phyloP scores from a whole-genome alignment of 2,888 invertebrate species.

The Lepidochitona cinerea region DNA sequence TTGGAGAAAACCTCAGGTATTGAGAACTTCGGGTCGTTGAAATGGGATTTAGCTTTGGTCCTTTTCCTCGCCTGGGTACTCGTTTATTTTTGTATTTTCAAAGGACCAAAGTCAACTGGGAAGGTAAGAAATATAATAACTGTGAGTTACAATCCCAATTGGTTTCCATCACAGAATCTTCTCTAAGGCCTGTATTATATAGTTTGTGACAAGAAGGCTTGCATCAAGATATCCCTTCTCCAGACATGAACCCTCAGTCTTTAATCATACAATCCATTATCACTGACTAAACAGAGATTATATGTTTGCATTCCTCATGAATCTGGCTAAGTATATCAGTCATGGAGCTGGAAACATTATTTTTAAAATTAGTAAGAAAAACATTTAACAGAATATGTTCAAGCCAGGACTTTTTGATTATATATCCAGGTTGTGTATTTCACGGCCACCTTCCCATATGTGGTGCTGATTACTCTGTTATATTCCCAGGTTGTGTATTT shows the following conservation, averaged over 20 bases:
- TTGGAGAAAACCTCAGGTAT: constrained; percentile 87
- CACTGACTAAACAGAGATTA: no score
- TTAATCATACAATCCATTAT: no score
- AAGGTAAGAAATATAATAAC: constrained; percentile 70
- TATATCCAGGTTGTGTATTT: neutral
- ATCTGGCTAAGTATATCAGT: no score
- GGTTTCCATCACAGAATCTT: no score
- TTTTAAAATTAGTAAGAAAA: no score
- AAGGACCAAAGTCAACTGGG: constrained; percentile 91
- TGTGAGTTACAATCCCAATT: no score
- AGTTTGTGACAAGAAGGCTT: no score
- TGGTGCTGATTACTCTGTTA: neutral
- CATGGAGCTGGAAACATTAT: no score
- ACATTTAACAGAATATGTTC: neutral
- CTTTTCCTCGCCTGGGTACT: constrained; percentile 93
- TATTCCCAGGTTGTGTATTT: constrained; percentile 91
- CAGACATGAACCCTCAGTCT: no score
- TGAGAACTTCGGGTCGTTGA: constrained; percentile 83
- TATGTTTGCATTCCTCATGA: no score
- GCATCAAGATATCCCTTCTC: no score
- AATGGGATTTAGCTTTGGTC: constrained; percentile 92
- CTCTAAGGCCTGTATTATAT: no score
- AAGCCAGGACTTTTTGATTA: neutral
- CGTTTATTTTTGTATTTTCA: constrained; percentile 97
- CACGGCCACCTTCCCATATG: neutral